A percentile compares a stretch with the other conserved stretches of the same genome.
phyloP scores from a whole-genome alignment of 1,140 invertebrate species.

The Elymnias hypermnestra region DNA sequence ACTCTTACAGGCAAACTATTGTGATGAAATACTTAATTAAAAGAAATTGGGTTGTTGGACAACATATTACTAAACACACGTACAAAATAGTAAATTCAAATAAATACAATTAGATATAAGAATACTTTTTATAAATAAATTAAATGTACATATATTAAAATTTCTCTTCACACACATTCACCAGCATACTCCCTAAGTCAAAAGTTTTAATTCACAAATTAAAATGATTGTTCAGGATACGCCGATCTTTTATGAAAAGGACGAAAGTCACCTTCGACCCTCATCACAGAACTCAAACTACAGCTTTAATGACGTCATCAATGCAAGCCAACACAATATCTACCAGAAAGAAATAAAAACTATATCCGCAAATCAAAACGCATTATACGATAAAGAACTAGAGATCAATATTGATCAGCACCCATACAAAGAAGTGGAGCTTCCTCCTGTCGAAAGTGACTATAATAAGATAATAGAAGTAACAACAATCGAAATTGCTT shows the following conservation, averaged over 20 bases:
- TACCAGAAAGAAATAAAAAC: constrained; percentile 25
- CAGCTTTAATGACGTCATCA: constrained; percentile 52
- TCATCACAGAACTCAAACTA: constrained; percentile 59
- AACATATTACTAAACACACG: too few species aligned
- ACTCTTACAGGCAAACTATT: too few species aligned
- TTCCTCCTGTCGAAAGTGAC: neutral
- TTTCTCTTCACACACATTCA: too few species aligned
- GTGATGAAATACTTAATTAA: too few species aligned
- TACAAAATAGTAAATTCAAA: too few species aligned
- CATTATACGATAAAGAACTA: neutral
- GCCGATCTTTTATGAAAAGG: constrained; percentile 41
- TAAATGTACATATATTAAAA: neutral
- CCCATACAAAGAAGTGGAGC: neutral
- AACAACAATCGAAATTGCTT: constrained; percentile 28
- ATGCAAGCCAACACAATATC: constrained; percentile 31
- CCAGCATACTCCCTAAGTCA: too few species aligned
- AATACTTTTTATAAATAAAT: neutral
- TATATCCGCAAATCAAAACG: constrained; percentile 16
- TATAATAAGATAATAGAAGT: constrained; percentile 11
- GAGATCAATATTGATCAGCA: neutral
- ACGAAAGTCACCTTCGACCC: constrained; percentile 51
- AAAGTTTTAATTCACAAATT: too few species aligned
- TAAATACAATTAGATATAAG: neutral
- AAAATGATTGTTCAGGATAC: constrained; percentile 18
- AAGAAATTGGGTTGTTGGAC: too few species aligned